Base-by-base conservation (phyloP, 2,113 vertebrate species). In the Ailuropoda melanoleuca region DNA sequence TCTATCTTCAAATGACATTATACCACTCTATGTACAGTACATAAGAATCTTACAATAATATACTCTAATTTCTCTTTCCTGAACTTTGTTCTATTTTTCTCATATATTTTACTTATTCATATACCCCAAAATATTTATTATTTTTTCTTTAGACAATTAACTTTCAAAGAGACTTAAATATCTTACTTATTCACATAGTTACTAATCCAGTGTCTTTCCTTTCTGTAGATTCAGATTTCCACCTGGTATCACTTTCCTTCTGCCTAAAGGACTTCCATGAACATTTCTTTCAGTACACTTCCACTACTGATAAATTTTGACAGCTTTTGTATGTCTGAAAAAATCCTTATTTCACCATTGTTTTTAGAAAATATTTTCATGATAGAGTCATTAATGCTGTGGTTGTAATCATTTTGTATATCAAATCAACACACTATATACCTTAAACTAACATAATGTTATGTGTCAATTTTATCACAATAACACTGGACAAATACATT, bases 281-380 rank as follows among this genome's bases (percentile, higher is more conserved):
- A 75, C 39, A 97, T 89, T 93, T 93, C n/a, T 86, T 48, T 85
- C 8, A 56, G 31, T 94, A 53, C 9, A 75, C 8, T 70, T 86
- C 56, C 81, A 31, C 72, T 70, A 55, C 12, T 90, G 88, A 96
- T 66, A 29, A 95, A 56, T 62, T 70, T 70, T 86, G 81, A 19
- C 50, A 94, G 72, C 39, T 66, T 88, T 88, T 62, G 26, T 19
- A 55, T 48, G 13, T 56, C 75, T 72, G 10, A 95, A 83, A 83
- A 48, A 62, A 26, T 78, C 53, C 29, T 88, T 53, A 68, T 70
- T 66, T 92, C 48, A 84, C 6, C 53, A 81, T 26, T 80, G 46
- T 29, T 88, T 93, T 89, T 68, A 55, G 78, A 77, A 89, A 81
- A 77, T 81, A 75, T 53, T 96, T 70, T 82, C 43, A 77, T 56